Conservation (phyloP, 2,888 invertebrate genomes). For the Tubiluchus corallicola region DNA sequence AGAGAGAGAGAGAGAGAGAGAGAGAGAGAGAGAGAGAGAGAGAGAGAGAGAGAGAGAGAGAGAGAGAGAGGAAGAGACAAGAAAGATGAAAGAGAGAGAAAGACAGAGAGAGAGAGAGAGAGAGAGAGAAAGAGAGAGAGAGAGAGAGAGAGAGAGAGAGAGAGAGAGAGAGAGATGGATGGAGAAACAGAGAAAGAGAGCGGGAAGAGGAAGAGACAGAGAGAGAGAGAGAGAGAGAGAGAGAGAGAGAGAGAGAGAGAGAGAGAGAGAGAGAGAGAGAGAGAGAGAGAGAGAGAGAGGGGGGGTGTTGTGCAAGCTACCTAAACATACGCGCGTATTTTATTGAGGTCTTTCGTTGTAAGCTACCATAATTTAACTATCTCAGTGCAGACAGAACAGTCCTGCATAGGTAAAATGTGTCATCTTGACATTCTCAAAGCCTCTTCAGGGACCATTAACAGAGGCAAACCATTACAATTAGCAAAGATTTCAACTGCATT, state of each 20-base stretch:
- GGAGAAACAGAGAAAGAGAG: background rate
- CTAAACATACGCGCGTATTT: no score
- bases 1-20: conserved; percentile 3
- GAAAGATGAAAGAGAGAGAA: background rate
- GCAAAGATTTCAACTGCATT: no score
- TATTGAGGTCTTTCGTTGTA: no score
- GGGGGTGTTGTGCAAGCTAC: no score
- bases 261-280: conserved; percentile 1
- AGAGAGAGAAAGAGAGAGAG: conserved; percentile 3
- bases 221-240: conserved; percentile 3
- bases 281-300: conserved; percentile 3
- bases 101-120: no score
- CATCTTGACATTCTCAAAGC: no score
- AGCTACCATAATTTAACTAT: no score
- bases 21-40: background rate
- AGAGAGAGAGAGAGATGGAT: background rate
- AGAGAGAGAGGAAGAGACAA: background rate
- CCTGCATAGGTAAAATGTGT: no score
- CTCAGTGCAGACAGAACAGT: no score
- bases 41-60: conserved; percentile 1
- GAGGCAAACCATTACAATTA: no score
- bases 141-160: background rate
- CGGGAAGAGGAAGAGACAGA: background rate
- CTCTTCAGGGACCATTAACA: no score
- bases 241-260: background rate